phyloP scores from a whole-genome alignment of 2,113 vertebrate species.

The Hypocryptadius cinnamomeus region DNA sequence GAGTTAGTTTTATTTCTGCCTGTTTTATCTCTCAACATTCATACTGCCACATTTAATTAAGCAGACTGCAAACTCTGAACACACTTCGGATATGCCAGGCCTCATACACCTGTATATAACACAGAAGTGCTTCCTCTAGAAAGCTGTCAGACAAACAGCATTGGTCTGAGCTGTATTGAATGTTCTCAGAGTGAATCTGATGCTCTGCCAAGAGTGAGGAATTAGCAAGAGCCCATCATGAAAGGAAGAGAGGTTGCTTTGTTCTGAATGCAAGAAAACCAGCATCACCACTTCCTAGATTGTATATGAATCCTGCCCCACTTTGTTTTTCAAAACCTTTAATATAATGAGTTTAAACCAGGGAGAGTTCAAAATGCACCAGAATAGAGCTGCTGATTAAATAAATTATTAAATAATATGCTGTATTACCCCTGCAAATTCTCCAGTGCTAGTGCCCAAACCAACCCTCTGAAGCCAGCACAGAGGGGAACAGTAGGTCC shows the following conservation, averaged over 20 bases:
- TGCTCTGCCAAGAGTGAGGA: background rate
- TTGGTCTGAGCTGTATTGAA: background rate
- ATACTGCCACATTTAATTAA: background rate
- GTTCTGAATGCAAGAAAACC: background rate
- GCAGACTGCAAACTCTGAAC: background rate
- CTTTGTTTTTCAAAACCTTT: background rate
- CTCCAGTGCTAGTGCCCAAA: background rate
- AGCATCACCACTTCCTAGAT: background rate
- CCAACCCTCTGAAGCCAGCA: background rate
- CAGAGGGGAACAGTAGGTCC: background rate
- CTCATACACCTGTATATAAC: background rate
- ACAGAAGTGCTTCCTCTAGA: background rate
- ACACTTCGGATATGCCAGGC: background rate
- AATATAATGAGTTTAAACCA: background rate
- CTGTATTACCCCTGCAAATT: background rate
- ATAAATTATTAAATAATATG: background rate
- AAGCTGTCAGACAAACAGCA: background rate
- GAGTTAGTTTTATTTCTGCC: background rate
- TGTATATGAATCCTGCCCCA: background rate
- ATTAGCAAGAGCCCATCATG: background rate
- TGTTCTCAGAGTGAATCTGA: background rate
- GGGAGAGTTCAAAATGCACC: background rate
- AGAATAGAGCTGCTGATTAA: background rate
- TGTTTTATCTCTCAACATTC: background rate
- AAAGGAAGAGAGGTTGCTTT: slow-evolving; percentile 15